A percentile compares a stretch with the other conserved stretches of the same genome.
phyloP scores from a whole-genome alignment of 2,888 invertebrate genomes.

The Zygaena filipendulae region DNA sequence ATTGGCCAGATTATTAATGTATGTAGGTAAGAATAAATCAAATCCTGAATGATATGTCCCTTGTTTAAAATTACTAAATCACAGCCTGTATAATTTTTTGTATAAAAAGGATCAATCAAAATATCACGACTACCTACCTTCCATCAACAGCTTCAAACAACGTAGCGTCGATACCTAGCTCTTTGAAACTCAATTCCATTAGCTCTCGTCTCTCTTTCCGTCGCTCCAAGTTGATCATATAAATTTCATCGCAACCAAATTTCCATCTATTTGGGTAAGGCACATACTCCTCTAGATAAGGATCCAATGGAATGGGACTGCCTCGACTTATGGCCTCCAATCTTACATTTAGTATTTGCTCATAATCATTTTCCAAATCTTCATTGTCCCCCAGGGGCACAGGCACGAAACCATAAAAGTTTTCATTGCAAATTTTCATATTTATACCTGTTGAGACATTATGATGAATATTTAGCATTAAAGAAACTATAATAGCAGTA shows the following conservation, averaged over 20 bases:
- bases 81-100: too few relatives aligned
- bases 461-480: too few relatives aligned
- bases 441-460: constrained; percentile 27
- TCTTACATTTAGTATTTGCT: constrained; percentile 81
- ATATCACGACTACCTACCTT: too few relatives aligned
- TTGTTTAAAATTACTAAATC: too few relatives aligned
- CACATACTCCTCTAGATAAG: constrained; percentile 37
- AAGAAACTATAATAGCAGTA: too few relatives aligned
- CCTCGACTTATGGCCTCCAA: constrained; percentile 76
- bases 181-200: constrained; percentile 84
- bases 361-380: constrained; percentile 70
- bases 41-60: too few relatives aligned
- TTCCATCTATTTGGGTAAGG: constrained; percentile 64
- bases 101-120: too few relatives aligned
- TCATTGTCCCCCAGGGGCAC: constrained; percentile 82
- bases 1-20: too few relatives aligned
- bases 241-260: constrained; percentile 82
- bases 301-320: constrained; percentile 44
- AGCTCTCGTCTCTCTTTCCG: constrained; percentile 80
- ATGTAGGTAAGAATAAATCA: too few relatives aligned
- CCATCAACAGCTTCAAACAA: constrained; percentile 91
- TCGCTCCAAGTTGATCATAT: constrained; percentile 91
- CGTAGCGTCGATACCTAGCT: constrained; percentile 83
- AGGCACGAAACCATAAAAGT: constrained; percentile 83
- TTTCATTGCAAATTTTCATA: constrained; percentile 79